Conservation (phyloP, 2,113 vertebrate species). For the Gnathonemus echidnorhynchus region DNA sequence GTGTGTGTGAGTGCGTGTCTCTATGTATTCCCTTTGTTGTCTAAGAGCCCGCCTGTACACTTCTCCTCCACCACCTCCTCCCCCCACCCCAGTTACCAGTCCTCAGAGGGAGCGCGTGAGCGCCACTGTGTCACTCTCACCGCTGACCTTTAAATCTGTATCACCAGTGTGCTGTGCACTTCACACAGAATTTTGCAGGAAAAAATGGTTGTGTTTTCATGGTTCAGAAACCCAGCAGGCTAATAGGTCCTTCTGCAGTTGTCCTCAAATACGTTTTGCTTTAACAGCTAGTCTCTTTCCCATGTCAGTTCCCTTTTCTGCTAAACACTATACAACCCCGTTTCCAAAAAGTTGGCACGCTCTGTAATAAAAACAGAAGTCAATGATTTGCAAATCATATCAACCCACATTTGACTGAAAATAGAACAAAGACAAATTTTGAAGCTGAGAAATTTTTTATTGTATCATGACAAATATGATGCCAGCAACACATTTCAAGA, state of each 20-base stretch:
- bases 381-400: neutral
- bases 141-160: neutral
- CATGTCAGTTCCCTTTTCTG: neutral
- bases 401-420: neutral
- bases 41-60: neutral
- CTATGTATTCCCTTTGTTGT: neutral
- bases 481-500: neutral
- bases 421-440: neutral
- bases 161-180: neutral
- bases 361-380: neutral
- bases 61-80: constrained; percentile 16
- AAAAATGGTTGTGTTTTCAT: neutral
- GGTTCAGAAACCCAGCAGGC: neutral
- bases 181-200: neutral
- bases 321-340: neutral
- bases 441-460: neutral
- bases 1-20: constrained; percentile 8
- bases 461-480: neutral
- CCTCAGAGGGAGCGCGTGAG: neutral
- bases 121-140: neutral
- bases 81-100: constrained; percentile 21
- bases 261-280: neutral
- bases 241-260: neutral
- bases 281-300: neutral
- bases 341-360: neutral